A percentile compares a stretch with the other conserved stretches of the same genome.
These are phyloP conservation scores for Cassiopea xamachana DNA, from an alignment of 30 jellyfish, hydroid and myxozoan genomes.

Conservation along the genomic window DNA sequence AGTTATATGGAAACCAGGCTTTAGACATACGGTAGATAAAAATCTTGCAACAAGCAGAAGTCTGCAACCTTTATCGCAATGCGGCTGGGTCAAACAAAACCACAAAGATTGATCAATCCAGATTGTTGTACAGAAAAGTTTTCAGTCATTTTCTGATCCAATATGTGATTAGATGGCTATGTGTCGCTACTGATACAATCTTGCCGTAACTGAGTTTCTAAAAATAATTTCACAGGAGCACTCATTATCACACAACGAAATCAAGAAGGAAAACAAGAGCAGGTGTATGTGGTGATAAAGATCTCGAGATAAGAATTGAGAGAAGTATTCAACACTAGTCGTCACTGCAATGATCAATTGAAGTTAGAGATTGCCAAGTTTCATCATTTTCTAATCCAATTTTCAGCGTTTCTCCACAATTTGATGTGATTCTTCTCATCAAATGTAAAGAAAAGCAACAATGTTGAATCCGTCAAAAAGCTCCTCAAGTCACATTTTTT, in stretches of 20 bases:
- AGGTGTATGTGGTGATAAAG: neutral
- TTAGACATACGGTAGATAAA: neutral
- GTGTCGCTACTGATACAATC: neutral
- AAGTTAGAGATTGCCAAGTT: too few species aligned
- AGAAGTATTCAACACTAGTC: too few species aligned
- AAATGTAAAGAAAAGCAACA: too few species aligned
- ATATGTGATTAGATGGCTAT: neutral
- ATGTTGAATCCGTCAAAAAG: too few species aligned
- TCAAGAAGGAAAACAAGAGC: conserved; percentile 13
- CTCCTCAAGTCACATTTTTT: too few species aligned
- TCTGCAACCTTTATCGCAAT: neutral
- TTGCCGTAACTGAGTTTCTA: conserved; percentile 1
- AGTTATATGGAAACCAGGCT: too few species aligned
- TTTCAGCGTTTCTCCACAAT: too few species aligned
- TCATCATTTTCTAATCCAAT: too few species aligned
- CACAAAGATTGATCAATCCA: neutral
- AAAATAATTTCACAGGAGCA: neutral
- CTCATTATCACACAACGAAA: neutral
- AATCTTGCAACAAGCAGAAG: neutral
- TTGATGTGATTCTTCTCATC: too few species aligned
- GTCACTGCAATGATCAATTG: too few species aligned
- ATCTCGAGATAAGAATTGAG: neutral
- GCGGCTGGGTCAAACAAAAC: neutral
- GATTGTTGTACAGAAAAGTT: neutral
- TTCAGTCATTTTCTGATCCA: neutral